Conservation (phyloP, 1,140 invertebrate genomes). For the Hycleus cichorii region DNA sequence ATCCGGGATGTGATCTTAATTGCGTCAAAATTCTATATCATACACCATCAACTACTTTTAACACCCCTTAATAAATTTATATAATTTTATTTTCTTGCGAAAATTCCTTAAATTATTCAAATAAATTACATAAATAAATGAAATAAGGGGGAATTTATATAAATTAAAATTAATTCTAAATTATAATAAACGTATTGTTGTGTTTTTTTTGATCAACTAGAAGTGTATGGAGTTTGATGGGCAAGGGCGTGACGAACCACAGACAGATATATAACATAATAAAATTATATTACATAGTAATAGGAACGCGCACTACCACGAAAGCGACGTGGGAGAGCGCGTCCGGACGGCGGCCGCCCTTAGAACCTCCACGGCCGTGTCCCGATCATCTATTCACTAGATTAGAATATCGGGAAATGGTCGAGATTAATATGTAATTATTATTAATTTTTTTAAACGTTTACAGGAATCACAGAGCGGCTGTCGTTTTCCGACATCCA, state of each 20-base stretch:
- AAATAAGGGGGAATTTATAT: background rate
- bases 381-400: background rate
- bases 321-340: slow-evolving; percentile 16
- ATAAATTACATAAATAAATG: background rate
- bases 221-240: slow-evolving; percentile 36
- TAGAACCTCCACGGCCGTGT: background rate
- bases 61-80: slow-evolving; percentile 27
- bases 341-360: slow-evolving; percentile 12
- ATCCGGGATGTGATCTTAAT: background rate
- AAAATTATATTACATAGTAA: slow-evolving; percentile 34
- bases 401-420: slow-evolving; percentile 11
- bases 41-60: slow-evolving; percentile 6
- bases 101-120: background rate
- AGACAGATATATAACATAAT: slow-evolving; percentile 26
- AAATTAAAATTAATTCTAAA: background rate
- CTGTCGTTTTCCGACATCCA: background rate
- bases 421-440: background rate
- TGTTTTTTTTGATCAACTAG: slow-evolving; percentile 29
- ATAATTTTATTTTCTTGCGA: slow-evolving; percentile 1
- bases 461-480: background rate
- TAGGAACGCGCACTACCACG: slow-evolving; percentile 27
- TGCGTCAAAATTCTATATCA: background rate
- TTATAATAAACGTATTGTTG: background rate
- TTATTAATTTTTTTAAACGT: background rate
- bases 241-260: slow-evolving; percentile 35